A percentile compares a stretch with the other conserved stretches of the same genome.
phyloP scores from a whole-genome alignment of 2,113 vertebrate species.

The Patagioenas fasciata region DNA sequence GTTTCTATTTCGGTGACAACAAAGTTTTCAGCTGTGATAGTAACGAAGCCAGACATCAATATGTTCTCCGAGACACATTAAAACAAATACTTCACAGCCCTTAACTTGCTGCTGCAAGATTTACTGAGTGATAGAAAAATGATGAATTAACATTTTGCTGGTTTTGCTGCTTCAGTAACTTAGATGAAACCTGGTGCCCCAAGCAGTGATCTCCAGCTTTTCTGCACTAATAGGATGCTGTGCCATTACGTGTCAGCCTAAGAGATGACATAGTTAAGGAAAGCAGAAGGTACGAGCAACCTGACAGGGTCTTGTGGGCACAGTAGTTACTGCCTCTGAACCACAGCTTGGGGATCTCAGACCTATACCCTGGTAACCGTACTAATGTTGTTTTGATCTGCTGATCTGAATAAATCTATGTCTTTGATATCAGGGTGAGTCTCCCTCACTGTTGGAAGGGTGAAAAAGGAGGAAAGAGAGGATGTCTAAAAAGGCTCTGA shows the following conservation, averaged over 20 bases:
- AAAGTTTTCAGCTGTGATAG: background rate
- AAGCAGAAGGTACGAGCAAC: background rate
- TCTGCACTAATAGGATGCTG: background rate
- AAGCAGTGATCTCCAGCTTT: background rate
- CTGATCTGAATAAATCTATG: background rate
- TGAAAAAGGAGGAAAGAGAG: background rate
- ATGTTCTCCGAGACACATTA: background rate
- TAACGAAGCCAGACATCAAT: background rate
- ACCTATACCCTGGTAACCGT: background rate
- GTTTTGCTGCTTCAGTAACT: background rate
- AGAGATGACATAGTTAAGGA: background rate
- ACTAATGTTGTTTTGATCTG: background rate
- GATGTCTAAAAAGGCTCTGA: background rate
- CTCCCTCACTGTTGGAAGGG: accelerated
- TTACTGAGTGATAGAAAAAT: background rate
- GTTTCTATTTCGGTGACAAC: background rate
- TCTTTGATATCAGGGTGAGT: background rate
- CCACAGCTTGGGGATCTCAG: background rate
- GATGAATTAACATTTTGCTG: background rate
- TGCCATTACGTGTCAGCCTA: background rate
- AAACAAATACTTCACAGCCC: background rate
- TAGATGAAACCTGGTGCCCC: background rate
- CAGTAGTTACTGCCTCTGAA: background rate
- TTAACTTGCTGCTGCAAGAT: background rate
- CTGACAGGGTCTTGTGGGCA: background rate